A percentile compares a stretch with the other conserved stretches of the same genome.
These are phyloP conservation scores for Tortricodes alternella DNA, from an alignment of 2,888 invertebrate species.

Conservation along the genomic window DNA sequence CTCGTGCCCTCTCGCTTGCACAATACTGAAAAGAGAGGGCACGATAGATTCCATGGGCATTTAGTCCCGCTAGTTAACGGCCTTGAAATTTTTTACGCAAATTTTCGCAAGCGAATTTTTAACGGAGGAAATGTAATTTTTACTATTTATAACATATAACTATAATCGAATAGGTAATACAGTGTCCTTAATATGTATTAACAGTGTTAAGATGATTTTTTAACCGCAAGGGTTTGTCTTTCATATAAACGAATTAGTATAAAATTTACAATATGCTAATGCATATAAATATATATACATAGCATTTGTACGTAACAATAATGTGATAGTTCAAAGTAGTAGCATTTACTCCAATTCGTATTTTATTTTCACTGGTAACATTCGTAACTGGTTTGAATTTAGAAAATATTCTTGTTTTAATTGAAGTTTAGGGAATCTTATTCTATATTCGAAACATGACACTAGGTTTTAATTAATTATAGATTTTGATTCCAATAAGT, in stretches of 20 bases:
- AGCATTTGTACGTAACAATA: constrained; percentile 61
- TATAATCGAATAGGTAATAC: constrained; percentile 38
- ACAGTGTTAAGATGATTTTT: constrained; percentile 25
- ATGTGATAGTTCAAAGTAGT: constrained; percentile 55
- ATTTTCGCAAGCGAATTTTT: constrained; percentile 47
- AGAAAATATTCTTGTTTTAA: constrained; percentile 9
- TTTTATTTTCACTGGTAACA: constrained; percentile 33
- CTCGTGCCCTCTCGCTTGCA: constrained; percentile 37
- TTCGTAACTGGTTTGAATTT: constrained; percentile 15
- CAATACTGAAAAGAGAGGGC: constrained; percentile 32
- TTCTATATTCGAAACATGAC: constrained; percentile 40
- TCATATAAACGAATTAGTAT: constrained; percentile 35
- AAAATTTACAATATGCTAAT: constrained; percentile 41
- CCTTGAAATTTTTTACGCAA: constrained; percentile 49
- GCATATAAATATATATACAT: constrained; percentile 52
- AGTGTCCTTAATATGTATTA: constrained; percentile 50
- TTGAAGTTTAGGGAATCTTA: not conserved
- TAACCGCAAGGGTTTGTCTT: constrained; percentile 24
- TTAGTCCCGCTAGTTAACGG: constrained; percentile 49
- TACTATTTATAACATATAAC: constrained; percentile 40
- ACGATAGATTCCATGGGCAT: constrained; percentile 37
- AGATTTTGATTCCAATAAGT: constrained; percentile 35
- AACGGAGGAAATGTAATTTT: constrained; percentile 38
- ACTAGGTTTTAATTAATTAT: constrained; percentile 43
- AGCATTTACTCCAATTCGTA: constrained; percentile 37